Base-by-base conservation (phyloP, 2,113 vertebrate genomes). In the Chaetodon trifascialis region DNA sequence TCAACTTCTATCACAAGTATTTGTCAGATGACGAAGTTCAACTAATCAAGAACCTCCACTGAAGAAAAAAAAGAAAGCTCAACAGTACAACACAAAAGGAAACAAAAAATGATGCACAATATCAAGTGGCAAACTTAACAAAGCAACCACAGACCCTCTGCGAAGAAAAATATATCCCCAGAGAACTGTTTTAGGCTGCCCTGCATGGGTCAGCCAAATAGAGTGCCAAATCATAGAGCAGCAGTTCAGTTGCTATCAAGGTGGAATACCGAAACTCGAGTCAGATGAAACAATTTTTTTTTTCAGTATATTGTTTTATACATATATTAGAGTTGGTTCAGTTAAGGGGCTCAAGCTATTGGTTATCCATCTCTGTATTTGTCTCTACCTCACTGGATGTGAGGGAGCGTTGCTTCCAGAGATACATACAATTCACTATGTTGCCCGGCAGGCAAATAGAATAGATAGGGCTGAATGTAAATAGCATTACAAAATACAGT, bases 351-450 rank as follows among this genome's bases (percentile, higher is more conserved):
- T 73, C 23, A 42, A 34, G 67, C 21, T 38, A 14, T 40, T 79
- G 51, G 79, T 55, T 67, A 60, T 25, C 65, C 30, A 1, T 11
- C 8, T 76, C 67, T 65, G 69, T 70, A 83, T 82, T 75, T 73
- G 47, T 16, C 49, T 71, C 65, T n/a, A 23, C 47, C 70, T 81
- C 54, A 15, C 14, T 17, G 25, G 58, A 65, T 85, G 86, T 73
- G 77, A 88, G 75, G 80, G 67, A 88, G 76, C 10, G 21, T 60
- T 77, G 83, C 85, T 81, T 58, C 77, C 82, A 86, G 77, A 79
- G 67, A 63, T 25, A 25, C 19, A 64, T 59, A 68, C 86, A 80
- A 84, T 82, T 87, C 80, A 89, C 79, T 80, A 79, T 68, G 75
- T 54, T 47, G 82, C 82, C 74, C 73, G 70, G 83, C 76, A 85